These are phyloP conservation scores for Tympanuchus pallidicinctus DNA, from an alignment of 2,113 vertebrate species.

Conservation along the genomic window DNA sequence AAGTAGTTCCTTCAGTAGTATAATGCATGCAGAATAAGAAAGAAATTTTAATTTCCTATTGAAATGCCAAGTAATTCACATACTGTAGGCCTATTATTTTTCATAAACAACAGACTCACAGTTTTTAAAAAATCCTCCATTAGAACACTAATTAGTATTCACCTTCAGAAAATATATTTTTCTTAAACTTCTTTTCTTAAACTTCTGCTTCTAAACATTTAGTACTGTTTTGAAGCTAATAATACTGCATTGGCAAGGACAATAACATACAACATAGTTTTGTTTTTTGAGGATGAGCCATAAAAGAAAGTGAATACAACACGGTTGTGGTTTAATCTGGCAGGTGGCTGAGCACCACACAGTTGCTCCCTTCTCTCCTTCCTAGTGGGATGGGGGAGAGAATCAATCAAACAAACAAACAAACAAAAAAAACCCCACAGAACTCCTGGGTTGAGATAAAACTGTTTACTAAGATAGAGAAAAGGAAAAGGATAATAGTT, in stretches of 20 bases:
- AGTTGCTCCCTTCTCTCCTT: too few species aligned
- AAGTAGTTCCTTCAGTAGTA: neutral
- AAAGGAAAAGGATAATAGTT: too few species aligned
- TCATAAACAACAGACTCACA: neutral
- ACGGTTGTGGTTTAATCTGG: neutral
- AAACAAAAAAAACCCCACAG: too few species aligned
- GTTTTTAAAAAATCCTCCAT: neutral
- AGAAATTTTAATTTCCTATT: neutral
- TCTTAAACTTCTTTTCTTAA: neutral
- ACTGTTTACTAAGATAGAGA: too few species aligned
- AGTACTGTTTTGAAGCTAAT: neutral
- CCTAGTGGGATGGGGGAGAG: too few species aligned
- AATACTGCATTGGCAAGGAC: neutral
- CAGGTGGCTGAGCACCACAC: too few species aligned
- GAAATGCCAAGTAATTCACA: neutral
- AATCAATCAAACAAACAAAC: too few species aligned
- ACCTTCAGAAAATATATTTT: neutral
- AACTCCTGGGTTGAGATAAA: too few species aligned
- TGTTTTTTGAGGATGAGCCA: neutral
- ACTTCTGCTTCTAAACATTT: neutral
- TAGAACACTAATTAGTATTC: neutral
- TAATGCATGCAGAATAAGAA: neutral
- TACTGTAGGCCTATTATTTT: neutral
- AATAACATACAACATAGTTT: neutral
- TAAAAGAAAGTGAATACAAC: neutral